Evolutionary conservation across 1,140 invertebrate genomes (phyloP), one percentile per base, ranked within the genome.

Genomic region (Halotydeus destructor): DNA sequence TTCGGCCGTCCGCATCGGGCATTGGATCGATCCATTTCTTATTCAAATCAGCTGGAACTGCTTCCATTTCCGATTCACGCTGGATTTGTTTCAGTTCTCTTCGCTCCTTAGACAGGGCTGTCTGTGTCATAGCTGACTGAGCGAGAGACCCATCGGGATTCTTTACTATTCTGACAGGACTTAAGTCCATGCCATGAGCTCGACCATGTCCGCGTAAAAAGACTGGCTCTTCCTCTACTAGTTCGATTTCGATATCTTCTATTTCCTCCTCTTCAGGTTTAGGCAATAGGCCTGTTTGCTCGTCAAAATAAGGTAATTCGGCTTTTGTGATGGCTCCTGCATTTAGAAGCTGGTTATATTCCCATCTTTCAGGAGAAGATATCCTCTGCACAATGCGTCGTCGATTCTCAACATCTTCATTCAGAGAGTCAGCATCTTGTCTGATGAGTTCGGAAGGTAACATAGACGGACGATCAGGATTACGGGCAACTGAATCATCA

Each of bases 111-210:
- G 93, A 81, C 6, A 99, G 57, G 1, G 93, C 93, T 35, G 79
- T 85, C 59, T 98, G 93, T 91, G 98, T 99, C 84, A 98, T 94
- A 1, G 94, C 94, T 1, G 94, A 86, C 55, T 75, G 94, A 0
- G 91, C 91, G 14, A 99, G 61, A 0, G 86, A 93, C 0, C 94
- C 94, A 65, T 96, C 88, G 8, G 93, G 94, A 68, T 99, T 99
- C 63, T 99, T 99, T 0, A 99, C 89, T 51, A 99, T 98, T 54
- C 94, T 70, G 3, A 78, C 72, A 2, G 94, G 94, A 52, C 85
- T 91, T 0, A 99, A 63, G 56, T 98, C 91, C 45, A 88, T 76
- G 1, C 86, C 33, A 18, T 51, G 56, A 0, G 82, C 76, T 50
- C 82, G 60, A 0, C 84, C 83, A 57, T 89, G 83, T 0, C 83